Conservation (phyloP, 1,140 invertebrate genomes). For the Elymnias hypermnestra region DNA sequence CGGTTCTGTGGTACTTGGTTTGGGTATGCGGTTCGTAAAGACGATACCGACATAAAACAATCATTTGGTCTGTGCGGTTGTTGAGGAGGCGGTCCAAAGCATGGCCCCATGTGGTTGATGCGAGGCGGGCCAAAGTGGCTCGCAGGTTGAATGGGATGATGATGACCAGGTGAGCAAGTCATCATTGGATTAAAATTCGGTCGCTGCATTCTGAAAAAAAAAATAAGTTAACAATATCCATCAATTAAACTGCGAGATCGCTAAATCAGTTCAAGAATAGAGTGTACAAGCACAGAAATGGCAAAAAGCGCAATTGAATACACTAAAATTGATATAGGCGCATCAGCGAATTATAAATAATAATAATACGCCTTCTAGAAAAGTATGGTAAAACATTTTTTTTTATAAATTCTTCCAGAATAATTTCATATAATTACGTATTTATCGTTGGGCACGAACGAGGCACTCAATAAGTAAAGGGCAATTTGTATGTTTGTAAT, state of each 20-base stretch:
- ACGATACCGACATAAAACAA: constrained; percentile 22
- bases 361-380: no score
- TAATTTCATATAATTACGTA: no score
- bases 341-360: no score
- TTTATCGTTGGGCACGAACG: no score
- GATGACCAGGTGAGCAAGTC: constrained; percentile 2
- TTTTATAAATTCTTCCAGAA: no score
- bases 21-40: constrained; percentile 12
- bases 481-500: no score
- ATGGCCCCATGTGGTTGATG: constrained; percentile 16
- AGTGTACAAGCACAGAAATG: no score
- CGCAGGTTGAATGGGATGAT: not conserved
- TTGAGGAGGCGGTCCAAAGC: constrained; percentile 12
- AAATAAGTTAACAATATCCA: not conserved
- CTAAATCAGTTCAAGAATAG: no score
- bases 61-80: constrained; percentile 10
- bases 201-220: constrained; percentile 29
- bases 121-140: constrained; percentile 10
- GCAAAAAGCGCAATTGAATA: no score
- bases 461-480: no score
- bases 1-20: constrained; percentile 11
- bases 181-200: constrained; percentile 19
- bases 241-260: no score
- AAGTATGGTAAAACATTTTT: not conserved
- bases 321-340: no score